Base-by-base conservation (phyloP, 30 jellyfish, hydroid and myxozoan species). In the Cassiopea xamachana region DNA sequence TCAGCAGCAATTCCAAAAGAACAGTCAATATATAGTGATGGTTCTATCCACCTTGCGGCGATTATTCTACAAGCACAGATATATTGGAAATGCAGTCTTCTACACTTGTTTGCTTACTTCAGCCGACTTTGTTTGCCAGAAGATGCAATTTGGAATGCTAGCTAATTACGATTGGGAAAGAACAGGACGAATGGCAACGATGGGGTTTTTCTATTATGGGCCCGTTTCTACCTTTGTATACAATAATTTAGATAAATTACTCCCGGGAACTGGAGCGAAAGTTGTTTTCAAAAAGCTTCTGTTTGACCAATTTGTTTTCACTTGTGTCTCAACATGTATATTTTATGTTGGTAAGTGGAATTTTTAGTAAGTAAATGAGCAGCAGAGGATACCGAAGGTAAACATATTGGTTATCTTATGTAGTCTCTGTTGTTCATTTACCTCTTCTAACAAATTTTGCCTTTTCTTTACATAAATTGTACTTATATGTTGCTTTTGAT, bases 161-260 rank as follows among this genome's bases (percentile, higher is more conserved):
- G 49, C 89, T 10, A 49, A 80, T 19, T 74, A 77, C 46, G 97
- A 91, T 73, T 91, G 69, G 62, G 97, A 84, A 78, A 70, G 97
- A 48, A 85, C 97, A 61, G 94, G 93, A 5, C 87, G 97, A 76
- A 91, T 91, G 97, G 97, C 93, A 12, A 75, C 90, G 4, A 61
- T 83, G 73, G 97, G 97, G 12, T 86, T 83, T 48, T 61, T 81
- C 8, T 91, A 80, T 77, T 91, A 82, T 79, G 97, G 97, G 7
- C 97, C 97, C 48, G 85, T 80, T 59, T 69, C 77, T 75, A 86
- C 91, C 3, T 91, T 91, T 85, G 84, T 91, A n/a, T 91, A 91
- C 69, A 51, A 86, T 47, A 70, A 79, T 84, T 17, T 91, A 74
- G 97, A 91, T 69, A 79, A 67, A 73, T 47, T 84, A 46, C 58